Base-by-base conservation (phyloP, 1,140 invertebrate species). In the Camponotus pennsylvanicus region DNA sequence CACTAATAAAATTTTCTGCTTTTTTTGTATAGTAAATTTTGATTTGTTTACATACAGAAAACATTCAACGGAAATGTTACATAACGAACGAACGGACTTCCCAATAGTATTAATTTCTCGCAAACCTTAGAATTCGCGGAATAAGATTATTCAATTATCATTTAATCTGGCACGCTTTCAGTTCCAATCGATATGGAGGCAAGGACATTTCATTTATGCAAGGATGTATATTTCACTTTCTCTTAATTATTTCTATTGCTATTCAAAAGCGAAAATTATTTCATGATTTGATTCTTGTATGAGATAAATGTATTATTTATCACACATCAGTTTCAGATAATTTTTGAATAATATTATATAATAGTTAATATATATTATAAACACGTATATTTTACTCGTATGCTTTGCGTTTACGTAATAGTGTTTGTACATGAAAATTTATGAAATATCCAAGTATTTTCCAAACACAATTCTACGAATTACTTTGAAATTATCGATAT, bases 181-280 rank as follows among this genome's bases (percentile, higher is more conserved):
- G 45, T 34, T 67, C 18, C 27, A 82, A 82, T 82, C 79, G 52
- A 82, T 82, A 82, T 42, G 13, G 49, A 69, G 52, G 34, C 79
- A 82, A 82, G 79, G 67, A 61, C 79, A 3, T 71, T 71, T 59
- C 34, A 57, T 70, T 59, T 77, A 34, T 34, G 21, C 70, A n/a
- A 45, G 27, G 32, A n/a, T 18, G 21, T 11, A 37, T 37, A 9
- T 15, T 57, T 42, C 27, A 42, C 27, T 82, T 45, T 82, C 11
- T 42, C 13, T 18, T n/a, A 34, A 45, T 82, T 59, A 45, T 61
- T 21, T 61, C 21, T 18, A 57, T 3, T 45, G 11, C 6, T 13
- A 40, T 69, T 69, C 34, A 45, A 45, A 59, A 15, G 27, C 18
- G 1, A 66, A 37, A 42, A 67, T 67, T 52, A 13, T 4, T 32